Evolutionary conservation across 2,797 vertebrate genomes (phyloP).

Genomic region (Pelobates cultripes): DNA sequence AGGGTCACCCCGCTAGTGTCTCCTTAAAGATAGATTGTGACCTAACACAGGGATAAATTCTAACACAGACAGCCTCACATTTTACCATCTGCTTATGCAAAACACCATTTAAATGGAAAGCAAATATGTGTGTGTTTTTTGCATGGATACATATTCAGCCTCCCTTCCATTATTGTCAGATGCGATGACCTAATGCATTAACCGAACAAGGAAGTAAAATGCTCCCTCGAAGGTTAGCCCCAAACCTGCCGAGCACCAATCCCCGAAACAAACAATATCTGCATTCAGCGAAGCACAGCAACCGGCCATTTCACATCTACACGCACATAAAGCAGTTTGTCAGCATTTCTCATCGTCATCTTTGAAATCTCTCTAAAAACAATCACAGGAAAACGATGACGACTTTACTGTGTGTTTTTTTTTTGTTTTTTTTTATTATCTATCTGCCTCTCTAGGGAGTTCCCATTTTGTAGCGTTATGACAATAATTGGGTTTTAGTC

Average conservation of each 20-base stretch:
- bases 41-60: conserved; percentile 6
- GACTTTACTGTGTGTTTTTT: too few relatives aligned
- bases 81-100: conserved; percentile 64
- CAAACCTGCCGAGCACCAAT: background rate
- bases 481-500: too few relatives aligned
- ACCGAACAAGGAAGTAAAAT: conserved; percentile 9
- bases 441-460: too few relatives aligned
- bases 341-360: background rate
- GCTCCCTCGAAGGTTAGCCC: too few relatives aligned
- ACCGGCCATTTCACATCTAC: background rate
- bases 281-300: background rate
- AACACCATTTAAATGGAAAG: conserved; percentile 64
- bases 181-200: conserved; percentile 59
- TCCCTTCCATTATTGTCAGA: conserved; percentile 56
- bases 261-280: background rate
- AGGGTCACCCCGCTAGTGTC: too few relatives aligned
- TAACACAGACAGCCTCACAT: conserved; percentile 59
- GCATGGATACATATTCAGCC: conserved; percentile 57
- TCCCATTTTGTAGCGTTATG: too few relatives aligned
- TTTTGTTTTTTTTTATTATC: too few relatives aligned
- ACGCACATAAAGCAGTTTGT: too few relatives aligned
- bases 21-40: background rate
- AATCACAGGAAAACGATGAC: too few relatives aligned
- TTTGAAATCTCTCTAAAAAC: background rate
- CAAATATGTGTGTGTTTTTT: conserved; percentile 63